Evolutionary conservation across 2,113 vertebrate genomes (phyloP), one percentile per base, ranked within the genome.

Genomic region (Sylvilagus bachmani): DNA sequence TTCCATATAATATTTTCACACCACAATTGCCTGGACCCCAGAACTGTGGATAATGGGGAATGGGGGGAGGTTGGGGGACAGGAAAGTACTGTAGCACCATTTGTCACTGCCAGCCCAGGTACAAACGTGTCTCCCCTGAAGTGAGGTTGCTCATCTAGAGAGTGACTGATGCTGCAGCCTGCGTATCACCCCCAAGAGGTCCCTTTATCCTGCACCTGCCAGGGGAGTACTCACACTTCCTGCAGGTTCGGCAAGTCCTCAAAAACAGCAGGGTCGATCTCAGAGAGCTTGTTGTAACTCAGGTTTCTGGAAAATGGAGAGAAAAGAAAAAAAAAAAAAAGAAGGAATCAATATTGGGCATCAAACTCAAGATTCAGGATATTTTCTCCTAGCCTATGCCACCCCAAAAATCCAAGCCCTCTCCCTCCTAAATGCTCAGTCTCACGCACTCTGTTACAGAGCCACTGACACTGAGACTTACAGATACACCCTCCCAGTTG

Each of bases 141-240:
- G 89, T 13, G 0, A 75, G 88, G 51, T 24, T 55, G 89, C 86
- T 93, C 44, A 51, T 79, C 87, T 62, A 93, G 84, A 58, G 31
- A 58, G 33, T 22, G 66, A 58, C 78, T 66, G 27, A 88, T 0
- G 1, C 17, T 51, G 22, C 36, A 51, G 1, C 12, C 0, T 4
- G 69, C 14, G 67, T 10, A 24, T 25, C 77, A 77, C 61, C 79
- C 84, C 86, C 16, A 81, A 64, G 21, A 81, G 78, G 14, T 69
- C 87, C 70, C 77, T 70, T 94, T 25, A 58, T 51, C 87, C 64
- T 38, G 69, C 86, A 93, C 67, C 31, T 88, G 49, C 71, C 67
- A 73, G 81, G 87, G 53, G 95, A 97, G 97, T 98, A 99, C 99
- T 99, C 98, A 99, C 99, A 99, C 98, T 98, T 99, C 99, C 98